Evolutionary conservation across 2,797 vertebrate species (phyloP).

Genomic region (Cynodonichthys magdalenae): DNA sequence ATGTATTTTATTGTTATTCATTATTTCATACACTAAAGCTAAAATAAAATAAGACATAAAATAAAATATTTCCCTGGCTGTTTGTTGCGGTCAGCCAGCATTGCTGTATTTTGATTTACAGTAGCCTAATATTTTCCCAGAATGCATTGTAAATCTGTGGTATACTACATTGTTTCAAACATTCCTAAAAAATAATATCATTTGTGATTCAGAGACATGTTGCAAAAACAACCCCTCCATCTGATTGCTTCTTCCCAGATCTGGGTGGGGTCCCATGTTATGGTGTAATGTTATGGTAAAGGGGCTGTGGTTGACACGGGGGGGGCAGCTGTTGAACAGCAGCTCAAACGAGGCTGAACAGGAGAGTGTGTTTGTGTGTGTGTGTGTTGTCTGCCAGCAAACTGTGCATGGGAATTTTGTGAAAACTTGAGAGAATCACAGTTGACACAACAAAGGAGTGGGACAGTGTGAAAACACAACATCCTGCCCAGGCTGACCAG

Average conservation of each 20-base stretch:
- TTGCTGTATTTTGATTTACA: too few relatives aligned
- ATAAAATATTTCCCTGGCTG: too few relatives aligned
- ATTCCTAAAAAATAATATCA: slow-evolving; percentile 11
- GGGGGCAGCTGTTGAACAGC: slow-evolving; percentile 46
- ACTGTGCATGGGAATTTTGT: slow-evolving; percentile 56
- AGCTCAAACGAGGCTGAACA: slow-evolving; percentile 52
- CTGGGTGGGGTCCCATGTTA: slow-evolving; percentile 73
- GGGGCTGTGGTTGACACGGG: slow-evolving; percentile 46
- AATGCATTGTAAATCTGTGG: too few relatives aligned
- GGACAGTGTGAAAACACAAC: slow-evolving; percentile 54
- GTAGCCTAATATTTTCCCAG: too few relatives aligned
- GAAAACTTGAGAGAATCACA: slow-evolving; percentile 61
- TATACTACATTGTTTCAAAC: not conserved
- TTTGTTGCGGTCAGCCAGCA: too few relatives aligned
- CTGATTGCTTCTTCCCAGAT: slow-evolving; percentile 56
- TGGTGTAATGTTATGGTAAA: slow-evolving; percentile 48
- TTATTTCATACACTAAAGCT: too few relatives aligned
- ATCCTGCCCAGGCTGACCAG: slow-evolving; percentile 45
- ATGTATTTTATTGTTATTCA: too few relatives aligned
- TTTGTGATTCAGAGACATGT: slow-evolving; percentile 9
- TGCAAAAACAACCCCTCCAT: slow-evolving; percentile 54
- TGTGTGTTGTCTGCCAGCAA: slow-evolving; percentile 35
- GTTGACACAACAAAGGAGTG: slow-evolving; percentile 52
- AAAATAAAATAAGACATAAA: too few relatives aligned
- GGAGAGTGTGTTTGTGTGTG: not conserved